phyloP scores from a whole-genome alignment of 2,797 vertebrate species.

The Emydoidea blandingii region DNA sequence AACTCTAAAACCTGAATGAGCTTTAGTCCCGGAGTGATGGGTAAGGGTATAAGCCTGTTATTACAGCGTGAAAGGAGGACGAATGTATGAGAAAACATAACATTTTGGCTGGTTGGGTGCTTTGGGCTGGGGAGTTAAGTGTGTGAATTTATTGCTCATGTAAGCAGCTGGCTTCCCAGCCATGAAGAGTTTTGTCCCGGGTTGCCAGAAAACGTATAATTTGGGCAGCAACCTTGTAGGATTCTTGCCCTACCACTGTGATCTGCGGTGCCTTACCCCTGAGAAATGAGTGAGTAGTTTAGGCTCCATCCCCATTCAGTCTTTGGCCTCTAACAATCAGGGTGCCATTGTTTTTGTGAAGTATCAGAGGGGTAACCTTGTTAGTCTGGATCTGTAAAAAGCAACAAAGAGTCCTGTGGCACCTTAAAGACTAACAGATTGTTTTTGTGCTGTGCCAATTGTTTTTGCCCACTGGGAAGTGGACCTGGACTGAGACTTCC shows the following conservation, averaged over 20 bases:
- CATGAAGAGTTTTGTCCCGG: not conserved
- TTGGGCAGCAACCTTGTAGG: not conserved
- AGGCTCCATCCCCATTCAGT: not conserved
- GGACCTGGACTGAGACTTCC: not conserved
- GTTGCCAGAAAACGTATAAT: too few relatives aligned
- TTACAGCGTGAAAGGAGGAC: not conserved
- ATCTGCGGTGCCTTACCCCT: not conserved
- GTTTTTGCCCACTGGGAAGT: not conserved
- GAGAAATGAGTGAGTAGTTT: not conserved
- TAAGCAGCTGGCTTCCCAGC: not conserved
- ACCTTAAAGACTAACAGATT: not conserved
- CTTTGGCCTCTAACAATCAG: not conserved
- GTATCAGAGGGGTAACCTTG: too few relatives aligned
- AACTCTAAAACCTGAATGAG: not conserved
- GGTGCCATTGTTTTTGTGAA: not conserved
- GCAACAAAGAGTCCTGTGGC: too few relatives aligned
- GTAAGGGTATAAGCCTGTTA: not conserved
- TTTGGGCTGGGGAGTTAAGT: slow-evolving; percentile 17
- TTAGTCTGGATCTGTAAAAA: too few relatives aligned
- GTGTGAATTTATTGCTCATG: not conserved
- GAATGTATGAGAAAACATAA: not conserved
- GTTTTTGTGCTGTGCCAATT: not conserved
- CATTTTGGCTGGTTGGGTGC: not conserved
- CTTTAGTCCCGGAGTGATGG: not conserved
- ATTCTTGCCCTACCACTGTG: not conserved